Base-by-base conservation (phyloP, 2,113 vertebrate species). In the Thamnaconus septentrionalis region DNA sequence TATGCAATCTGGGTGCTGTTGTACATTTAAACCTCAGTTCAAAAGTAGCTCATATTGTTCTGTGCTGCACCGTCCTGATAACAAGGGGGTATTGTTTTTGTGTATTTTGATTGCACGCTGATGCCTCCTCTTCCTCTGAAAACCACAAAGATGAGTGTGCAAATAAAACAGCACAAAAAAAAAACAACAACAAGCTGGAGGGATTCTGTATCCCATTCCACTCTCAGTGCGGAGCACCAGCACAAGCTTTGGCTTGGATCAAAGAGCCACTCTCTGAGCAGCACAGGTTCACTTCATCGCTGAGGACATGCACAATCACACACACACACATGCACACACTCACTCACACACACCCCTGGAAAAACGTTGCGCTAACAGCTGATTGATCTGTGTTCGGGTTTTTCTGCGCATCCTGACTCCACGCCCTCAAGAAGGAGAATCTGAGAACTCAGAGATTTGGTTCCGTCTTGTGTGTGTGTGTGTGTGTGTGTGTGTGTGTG, bases 181-280 rank as follows among this genome's bases (percentile, higher is more conserved):
- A 56, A 80, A 60, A 73, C 46, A 73, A 55, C 66, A 31, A 31
- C 46, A 61, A 51, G 75, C 78, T 57, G 61, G 47, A 51, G 59
- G 3, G n/a, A 54, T 39, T 54, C 75, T 61, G 76, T 49, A 60
- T 71, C 63, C 66, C 65, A 48, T 78, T 71, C 59, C 53, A 10
- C 73, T 80, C 66, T 77, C 75, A 18, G 45, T 48, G 50, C 44
- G 0, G 39, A 61, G 59, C 50, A 53, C 69, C 68, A 81, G 85
- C 83, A 31, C 18, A 83, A 75, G 64, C 65, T 62, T 48, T 31
- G 70, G 56, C 72, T 72, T 73, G 72, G 82, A 81, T 85, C 78
- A 83, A 75, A 82, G 64, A 82, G 71, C 58, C 5, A 59, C 64
- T 60, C 31, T 56, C 59, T 65, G 18, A 31, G 41, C 70, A 81